These are phyloP conservation scores for Eidolon dupreanum DNA, from an alignment of 2,797 vertebrate genomes.

Conservation along the genomic window DNA sequence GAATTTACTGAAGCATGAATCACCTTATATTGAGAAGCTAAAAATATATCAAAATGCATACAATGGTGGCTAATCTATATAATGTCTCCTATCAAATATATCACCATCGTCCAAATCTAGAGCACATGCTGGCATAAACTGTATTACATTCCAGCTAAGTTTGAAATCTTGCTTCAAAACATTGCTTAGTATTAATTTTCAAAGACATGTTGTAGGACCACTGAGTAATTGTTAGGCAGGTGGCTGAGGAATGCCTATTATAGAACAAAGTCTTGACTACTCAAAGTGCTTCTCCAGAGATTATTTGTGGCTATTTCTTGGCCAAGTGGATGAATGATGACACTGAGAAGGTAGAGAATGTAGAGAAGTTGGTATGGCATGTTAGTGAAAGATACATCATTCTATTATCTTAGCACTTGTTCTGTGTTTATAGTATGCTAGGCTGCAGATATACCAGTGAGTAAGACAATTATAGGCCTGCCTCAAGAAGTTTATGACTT, in stretches of 20 bases:
- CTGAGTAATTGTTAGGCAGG: neutral
- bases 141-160: neutral
- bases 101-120: neutral
- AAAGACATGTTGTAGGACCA: neutral
- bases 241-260: constrained; percentile 27
- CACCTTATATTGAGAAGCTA: constrained; percentile 5
- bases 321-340: neutral
- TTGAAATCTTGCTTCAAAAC: constrained; percentile 37
- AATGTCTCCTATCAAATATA: neutral
- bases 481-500: neutral
- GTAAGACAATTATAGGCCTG: neutral
- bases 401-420: neutral
- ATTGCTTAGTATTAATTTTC: neutral
- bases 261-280: neutral
- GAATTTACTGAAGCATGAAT: constrained; percentile 9
- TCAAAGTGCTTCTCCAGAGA: neutral
- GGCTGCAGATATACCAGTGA: neutral
- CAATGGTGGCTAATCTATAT: neutral
- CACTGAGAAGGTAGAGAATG: neutral
- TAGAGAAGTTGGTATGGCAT: neutral
- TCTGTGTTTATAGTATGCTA: neutral
- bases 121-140: neutral
- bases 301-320: neutral
- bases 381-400: neutral
- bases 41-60: neutral